Evolutionary conservation across 2,888 invertebrate species (phyloP), one percentile per base, ranked within the genome.

Genomic region (Neoascia interrupta): DNA sequence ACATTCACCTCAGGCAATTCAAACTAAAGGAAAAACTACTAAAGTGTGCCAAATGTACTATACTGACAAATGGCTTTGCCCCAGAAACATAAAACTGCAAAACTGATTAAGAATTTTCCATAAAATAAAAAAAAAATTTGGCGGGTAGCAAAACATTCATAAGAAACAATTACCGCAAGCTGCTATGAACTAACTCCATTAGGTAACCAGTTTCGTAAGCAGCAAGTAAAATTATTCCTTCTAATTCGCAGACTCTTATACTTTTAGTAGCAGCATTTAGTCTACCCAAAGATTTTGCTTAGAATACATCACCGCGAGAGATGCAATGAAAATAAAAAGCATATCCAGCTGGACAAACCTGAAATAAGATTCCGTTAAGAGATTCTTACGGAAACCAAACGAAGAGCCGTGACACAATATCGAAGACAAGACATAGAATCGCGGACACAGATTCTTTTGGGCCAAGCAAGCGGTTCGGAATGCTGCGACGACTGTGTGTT

Each of bases 351-450:
- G 63, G 56, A 69, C 43, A 75, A 75, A 75, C 75, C 69, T 53
- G 75, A 75, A 69, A 69, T 51, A 45, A 63, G 63, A 69, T 69
- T 75, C 75, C 75, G 75, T 75, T 75, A 75, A 75, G 51, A 69
- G 56, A 56, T 58, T 75, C 69, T 63, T 75, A 75, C 75, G 75
- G 75, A 68, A 75, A 61, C 68, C 54, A 8, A 75, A 61, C 74
- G 54, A 8, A 69, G 37, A 56, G 19, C 69, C n/a, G 69, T 75
- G 75, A 75, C 75, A 75, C 69, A 69, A 75, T 75, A 75, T 63
- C 51, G 45, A 51, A 41, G 19, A 69, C 54, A 56, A 43, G 43
- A 54, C 56, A 43, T 54, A 60, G 60, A 60, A 61, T 61, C 54
- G 37, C 74, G 60, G 60, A 54, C 68, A 68, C 28, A 63, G 56